Evolutionary conservation across 2,888 invertebrate genomes (phyloP), one percentile per base, ranked within the genome.

Genomic region (Deilephila porcellus): DNA sequence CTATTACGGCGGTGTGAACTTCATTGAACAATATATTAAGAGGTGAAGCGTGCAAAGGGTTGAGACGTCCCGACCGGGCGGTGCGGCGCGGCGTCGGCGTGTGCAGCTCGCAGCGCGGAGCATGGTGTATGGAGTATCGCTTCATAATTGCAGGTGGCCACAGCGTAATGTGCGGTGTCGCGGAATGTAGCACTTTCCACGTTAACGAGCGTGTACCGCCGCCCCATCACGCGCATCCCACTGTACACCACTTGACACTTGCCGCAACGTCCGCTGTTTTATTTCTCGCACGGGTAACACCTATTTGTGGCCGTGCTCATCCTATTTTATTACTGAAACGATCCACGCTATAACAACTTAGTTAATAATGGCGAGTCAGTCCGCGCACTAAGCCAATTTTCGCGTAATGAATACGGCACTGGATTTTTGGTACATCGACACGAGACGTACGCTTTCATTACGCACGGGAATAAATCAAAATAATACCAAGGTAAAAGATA

Each of bases 371-470:
- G 86, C 77, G 82, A 81, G 79, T 17, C 52, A 45, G 71, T 71
- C 64, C 70, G 74, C 76, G 74, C 80, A 82, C 78, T 74, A 76
- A 82, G 79, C 82, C 85, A 85, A 88, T 90, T 87, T 86, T 82
- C 67, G 77, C 82, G 80, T 85, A 89, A 90, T 88, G 88, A 89
- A 90, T 89, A 86, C 83, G 81, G 79, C 79, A 82, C 86, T 85
- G 88, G 86, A 88, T 90, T 88, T 86, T 86, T 86, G 85, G 87
- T 87, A 90, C 89, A 89, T 92, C 91, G 91, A 90, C 90, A 85
- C 85, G 90, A 88, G 90, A 91, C 93, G 93, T 90, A 91, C 91
- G 88, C 91, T 92, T 93, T 93, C 93, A 93, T 93, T 93, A 93
- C 90, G 88, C 84, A 84, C 82, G 83, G 89, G 89, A 91, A 93